A percentile compares a stretch with the other conserved stretches of the same genome.
Conservation (phyloP, 2,113 vertebrate species). For the Seriola rivoliana region DNA sequence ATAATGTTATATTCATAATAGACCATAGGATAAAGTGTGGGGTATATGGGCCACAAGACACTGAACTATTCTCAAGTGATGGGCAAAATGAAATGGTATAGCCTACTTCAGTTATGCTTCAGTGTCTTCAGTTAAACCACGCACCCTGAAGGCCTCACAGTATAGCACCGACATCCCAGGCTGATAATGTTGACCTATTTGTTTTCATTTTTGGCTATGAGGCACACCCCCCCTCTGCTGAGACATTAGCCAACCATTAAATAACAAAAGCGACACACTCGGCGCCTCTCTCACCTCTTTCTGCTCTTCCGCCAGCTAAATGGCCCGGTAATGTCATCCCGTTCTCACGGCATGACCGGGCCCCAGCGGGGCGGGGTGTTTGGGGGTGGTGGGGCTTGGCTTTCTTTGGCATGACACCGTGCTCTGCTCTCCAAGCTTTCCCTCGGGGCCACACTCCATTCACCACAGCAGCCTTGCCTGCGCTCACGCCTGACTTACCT, state of each 20-base stretch:
- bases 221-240: constrained; percentile 34
- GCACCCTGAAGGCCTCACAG: constrained; percentile 38
- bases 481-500: constrained; percentile 77
- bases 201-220: constrained; percentile 67
- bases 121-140: constrained; percentile 37
- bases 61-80: constrained; percentile 28
- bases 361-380: constrained; percentile 37
- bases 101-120: constrained; percentile 35
- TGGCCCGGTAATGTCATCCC: constrained; percentile 81
- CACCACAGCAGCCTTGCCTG: constrained; percentile 66
- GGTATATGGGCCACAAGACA: constrained; percentile 6
- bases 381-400: constrained; percentile 46
- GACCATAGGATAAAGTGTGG: constrained; percentile 5
- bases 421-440: constrained; percentile 75
- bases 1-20: background rate
- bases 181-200: constrained; percentile 65
- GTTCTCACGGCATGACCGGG: constrained; percentile 77
- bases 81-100: constrained; percentile 34
- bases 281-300: constrained; percentile 70
- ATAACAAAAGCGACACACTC: constrained; percentile 76
- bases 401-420: constrained; percentile 80
- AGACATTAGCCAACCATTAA: constrained; percentile 81
- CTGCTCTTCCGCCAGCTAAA: constrained; percentile 78
- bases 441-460: constrained; percentile 76
- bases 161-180: constrained; percentile 27